Evolutionary conservation across 2,888 invertebrate genomes (phyloP).

Genomic region (Melipona bicolor): DNA sequence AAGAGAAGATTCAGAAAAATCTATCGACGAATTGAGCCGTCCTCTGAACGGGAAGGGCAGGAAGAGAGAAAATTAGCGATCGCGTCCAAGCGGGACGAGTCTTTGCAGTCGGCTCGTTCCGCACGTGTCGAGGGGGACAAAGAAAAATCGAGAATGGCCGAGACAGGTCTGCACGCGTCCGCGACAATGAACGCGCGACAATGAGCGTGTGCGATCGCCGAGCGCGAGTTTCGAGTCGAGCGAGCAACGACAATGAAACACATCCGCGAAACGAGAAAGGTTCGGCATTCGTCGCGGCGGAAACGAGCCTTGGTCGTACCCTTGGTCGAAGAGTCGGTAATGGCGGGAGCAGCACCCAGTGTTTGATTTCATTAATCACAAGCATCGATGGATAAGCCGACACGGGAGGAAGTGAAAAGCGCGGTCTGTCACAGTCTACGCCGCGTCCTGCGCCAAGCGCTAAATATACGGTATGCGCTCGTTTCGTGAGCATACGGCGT

Average conservation of each 20-base stretch:
- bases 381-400: conserved; percentile 23
- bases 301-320: conserved; percentile 19
- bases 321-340: background rate
- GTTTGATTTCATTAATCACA: conserved; percentile 41
- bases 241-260: conserved; percentile 36
- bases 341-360: background rate
- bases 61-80: no score
- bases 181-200: background rate
- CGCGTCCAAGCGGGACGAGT: background rate
- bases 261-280: conserved; percentile 8
- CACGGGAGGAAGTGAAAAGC: conserved; percentile 24
- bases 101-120: background rate
- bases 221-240: conserved; percentile 31
- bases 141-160: background rate
- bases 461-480: conserved; percentile 36
- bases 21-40: background rate
- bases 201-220: background rate
- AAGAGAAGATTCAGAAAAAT: background rate
- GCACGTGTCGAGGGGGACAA: background rate
- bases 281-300: conserved; percentile 25
- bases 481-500: conserved; percentile 45
- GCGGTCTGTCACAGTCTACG: conserved; percentile 16
- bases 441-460: conserved; percentile 35
- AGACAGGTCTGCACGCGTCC: background rate
- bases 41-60: background rate